A percentile compares a stretch with the other conserved stretches of the same genome.
These are phyloP conservation scores for Crioceris asparagi DNA, from an alignment of 2,888 invertebrate species.

Conservation along the genomic window DNA sequence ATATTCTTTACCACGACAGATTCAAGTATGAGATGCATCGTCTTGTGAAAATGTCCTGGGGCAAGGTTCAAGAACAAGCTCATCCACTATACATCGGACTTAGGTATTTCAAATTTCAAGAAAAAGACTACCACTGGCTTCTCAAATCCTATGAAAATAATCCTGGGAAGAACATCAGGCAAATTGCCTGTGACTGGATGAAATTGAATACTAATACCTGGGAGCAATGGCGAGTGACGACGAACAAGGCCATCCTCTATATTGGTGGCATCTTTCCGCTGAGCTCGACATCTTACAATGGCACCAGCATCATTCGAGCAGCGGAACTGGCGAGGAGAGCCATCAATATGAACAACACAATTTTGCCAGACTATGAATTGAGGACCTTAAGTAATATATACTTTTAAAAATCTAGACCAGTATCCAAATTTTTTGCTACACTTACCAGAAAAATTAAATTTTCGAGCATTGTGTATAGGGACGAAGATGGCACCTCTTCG, in stretches of 20 bases:
- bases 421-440: too few relatives aligned
- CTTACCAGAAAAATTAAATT: too few relatives aligned
- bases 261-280: conserved; percentile 66
- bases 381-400: conserved; percentile 35
- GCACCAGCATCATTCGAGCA: conserved; percentile 49
- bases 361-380: conserved; percentile 52
- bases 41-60: conserved; percentile 56
- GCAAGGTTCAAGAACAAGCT: conserved; percentile 44
- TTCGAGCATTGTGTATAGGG: too few relatives aligned
- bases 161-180: conserved; percentile 24
- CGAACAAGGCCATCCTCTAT: conserved; percentile 36
- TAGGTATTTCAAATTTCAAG: conserved; percentile 41
- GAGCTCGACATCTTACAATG: conserved; percentile 46
- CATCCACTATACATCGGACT: conserved; percentile 42
- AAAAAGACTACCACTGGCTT: conserved; percentile 41
- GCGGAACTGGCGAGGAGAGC: conserved; percentile 52
- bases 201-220: conserved; percentile 38
- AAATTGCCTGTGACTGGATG: conserved; percentile 61
- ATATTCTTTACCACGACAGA: conserved; percentile 23
- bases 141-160: conserved; percentile 20
- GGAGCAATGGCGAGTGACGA: conserved; percentile 36
- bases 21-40: conserved; percentile 62
- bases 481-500: too few relatives aligned
- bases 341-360: conserved; percentile 47
- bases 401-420: too few relatives aligned